A percentile compares a stretch with the other conserved stretches of the same genome.
Conservation (phyloP, 2,113 vertebrate genomes). For the Bujurquina vittata region DNA sequence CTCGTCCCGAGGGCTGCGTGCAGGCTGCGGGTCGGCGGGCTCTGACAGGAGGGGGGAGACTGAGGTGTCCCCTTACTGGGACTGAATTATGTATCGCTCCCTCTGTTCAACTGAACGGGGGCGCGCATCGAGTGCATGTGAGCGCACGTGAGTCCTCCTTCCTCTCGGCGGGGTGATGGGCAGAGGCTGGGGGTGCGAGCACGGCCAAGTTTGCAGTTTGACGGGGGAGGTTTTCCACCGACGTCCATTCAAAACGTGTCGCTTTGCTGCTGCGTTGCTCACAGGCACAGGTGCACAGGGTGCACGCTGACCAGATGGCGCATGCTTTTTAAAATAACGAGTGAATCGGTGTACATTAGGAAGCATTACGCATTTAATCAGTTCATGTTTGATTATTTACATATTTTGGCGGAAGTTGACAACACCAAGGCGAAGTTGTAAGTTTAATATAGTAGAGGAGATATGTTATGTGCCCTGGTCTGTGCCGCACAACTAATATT, state of each 20-base stretch:
- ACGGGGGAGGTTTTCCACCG: not conserved
- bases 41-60: not conserved
- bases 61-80: slow-evolving; percentile 37
- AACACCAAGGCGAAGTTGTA: not conserved
- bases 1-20: not conserved
- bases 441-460: not conserved
- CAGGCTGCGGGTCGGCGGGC: slow-evolving; percentile 14
- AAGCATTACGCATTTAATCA: not conserved
- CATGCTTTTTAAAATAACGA: not conserved
- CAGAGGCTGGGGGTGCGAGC: not conserved
- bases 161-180: not conserved
- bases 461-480: not conserved
- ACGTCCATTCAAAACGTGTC: not conserved
- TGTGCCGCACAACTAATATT: too few relatives aligned
- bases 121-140: slow-evolving; percentile 47
- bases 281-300: not conserved
- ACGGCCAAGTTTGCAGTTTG: slow-evolving; percentile 21
- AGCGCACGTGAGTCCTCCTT: slow-evolving; percentile 17
- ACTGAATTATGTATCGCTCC: slow-evolving; percentile 48
- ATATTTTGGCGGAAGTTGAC: not conserved
- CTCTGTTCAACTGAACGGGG: slow-evolving; percentile 19
- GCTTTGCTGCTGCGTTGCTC: not conserved
- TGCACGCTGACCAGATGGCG: not conserved
- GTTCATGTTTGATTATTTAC: rapidly evolving
- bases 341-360: not conserved